Percentiles rank a stretch among this genome's conserved stretches.
Evolutionary conservation across 2,113 vertebrate species (phyloP).

Genomic region (Peromyscus polionotus): DNA sequence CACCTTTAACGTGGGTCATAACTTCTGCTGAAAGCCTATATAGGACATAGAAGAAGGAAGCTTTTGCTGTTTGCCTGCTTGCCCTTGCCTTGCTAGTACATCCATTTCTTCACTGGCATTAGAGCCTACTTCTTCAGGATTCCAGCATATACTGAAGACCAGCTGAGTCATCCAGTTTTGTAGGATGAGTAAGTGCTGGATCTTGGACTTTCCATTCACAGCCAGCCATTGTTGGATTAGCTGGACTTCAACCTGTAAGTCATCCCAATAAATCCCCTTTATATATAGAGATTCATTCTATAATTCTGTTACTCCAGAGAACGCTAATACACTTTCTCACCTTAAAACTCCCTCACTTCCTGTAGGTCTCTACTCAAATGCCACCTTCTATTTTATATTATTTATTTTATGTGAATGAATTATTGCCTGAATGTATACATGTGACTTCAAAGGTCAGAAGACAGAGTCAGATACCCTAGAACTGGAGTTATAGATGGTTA

Average conservation of each 20-base stretch:
- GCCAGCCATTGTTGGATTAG: neutral
- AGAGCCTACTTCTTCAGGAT: neutral
- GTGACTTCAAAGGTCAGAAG: neutral
- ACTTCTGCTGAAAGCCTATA: neutral
- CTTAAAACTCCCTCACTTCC: constrained; percentile 28
- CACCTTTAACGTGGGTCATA: neutral
- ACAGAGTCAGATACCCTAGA: neutral
- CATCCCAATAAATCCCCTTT: neutral
- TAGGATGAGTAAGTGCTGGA: neutral
- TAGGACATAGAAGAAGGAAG: neutral
- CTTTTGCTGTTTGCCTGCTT: neutral
- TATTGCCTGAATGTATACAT: neutral
- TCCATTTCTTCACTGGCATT: neutral
- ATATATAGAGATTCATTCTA: neutral
- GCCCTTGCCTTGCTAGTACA: neutral
- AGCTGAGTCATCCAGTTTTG: neutral
- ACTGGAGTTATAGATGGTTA: neutral
- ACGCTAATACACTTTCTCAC: neutral
- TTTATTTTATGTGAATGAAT: neutral
- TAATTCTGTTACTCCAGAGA: neutral
- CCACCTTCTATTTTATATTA: neutral
- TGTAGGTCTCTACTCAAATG: constrained; percentile 39
- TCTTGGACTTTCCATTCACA: neutral
- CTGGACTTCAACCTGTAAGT: neutral
- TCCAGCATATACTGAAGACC: neutral